Evolutionary conservation across 2,888 invertebrate species (phyloP).

Genomic region (Exephanes ischioxanthus): DNA sequence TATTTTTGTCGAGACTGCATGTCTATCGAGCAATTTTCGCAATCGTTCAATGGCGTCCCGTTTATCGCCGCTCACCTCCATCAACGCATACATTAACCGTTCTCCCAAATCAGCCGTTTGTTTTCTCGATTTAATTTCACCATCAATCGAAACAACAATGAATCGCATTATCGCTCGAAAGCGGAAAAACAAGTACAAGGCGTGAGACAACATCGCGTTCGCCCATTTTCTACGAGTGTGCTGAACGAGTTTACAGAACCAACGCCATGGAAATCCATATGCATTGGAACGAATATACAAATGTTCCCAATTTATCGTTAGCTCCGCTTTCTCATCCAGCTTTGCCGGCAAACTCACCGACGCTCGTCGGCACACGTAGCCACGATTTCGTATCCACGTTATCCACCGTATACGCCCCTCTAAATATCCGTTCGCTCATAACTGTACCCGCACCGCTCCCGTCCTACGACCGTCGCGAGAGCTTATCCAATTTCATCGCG

Average conservation of each 20-base stretch:
- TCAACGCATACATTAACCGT: no score
- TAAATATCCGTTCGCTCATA: background rate
- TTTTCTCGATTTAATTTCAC: background rate
- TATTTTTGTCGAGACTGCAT: no score
- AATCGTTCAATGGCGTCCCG: no score
- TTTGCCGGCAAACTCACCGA: conserved; percentile 26
- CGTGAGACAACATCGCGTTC: background rate
- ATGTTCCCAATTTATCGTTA: conserved; percentile 51
- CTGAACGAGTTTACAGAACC: conserved; percentile 48
- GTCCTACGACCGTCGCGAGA: background rate
- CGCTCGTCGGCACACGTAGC: conserved; percentile 7
- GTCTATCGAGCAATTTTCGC: no score
- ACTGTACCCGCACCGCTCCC: background rate
- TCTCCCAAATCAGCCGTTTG: no score
- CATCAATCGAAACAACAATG: background rate
- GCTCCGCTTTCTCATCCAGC: conserved; percentile 28
- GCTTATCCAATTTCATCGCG: conserved; percentile 37
- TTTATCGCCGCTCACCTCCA: no score
- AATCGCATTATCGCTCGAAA: background rate
- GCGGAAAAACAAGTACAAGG: background rate
- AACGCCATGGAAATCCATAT: conserved; percentile 42
- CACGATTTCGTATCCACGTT: conserved; percentile 22
- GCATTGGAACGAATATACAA: conserved; percentile 31
- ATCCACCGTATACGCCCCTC: background rate
- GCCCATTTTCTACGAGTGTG: conserved; percentile 30